A percentile compares a stretch with the other conserved stretches of the same genome.
phyloP scores from a whole-genome alignment of 2,113 vertebrate species.

The Sula dactylatra region DNA sequence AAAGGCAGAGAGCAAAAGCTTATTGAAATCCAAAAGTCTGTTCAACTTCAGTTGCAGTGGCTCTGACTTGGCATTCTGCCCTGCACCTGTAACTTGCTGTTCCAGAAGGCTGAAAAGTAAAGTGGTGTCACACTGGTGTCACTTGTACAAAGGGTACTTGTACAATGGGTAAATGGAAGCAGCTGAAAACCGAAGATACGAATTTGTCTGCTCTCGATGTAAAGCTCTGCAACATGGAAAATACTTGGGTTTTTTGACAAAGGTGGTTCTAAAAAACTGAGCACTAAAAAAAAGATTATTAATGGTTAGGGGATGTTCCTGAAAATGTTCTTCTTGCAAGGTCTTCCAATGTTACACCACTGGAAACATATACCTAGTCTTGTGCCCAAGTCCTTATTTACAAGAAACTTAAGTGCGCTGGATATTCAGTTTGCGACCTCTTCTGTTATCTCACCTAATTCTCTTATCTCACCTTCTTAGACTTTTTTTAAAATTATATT shows the following conservation, averaged over 20 bases:
- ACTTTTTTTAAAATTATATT: neutral
- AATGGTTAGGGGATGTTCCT: neutral
- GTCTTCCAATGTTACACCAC: neutral
- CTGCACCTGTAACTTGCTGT: neutral
- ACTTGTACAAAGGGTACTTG: accelerated
- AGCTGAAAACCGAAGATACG: neutral
- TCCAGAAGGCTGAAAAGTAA: neutral
- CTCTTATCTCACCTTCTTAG: neutral
- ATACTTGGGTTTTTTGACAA: neutral
- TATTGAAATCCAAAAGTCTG: neutral
- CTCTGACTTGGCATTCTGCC: neutral
- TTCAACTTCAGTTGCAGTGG: neutral
- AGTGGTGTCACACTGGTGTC: neutral
- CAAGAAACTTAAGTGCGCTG: neutral
- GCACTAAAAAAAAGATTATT: neutral
- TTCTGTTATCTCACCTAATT: neutral
- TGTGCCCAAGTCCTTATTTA: neutral
- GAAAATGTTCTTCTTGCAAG: neutral
- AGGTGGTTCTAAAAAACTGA: neutral
- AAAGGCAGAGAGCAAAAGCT: neutral
- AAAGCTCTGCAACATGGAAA: neutral
- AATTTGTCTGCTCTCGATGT: neutral
- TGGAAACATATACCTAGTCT: neutral
- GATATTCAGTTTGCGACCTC: neutral
- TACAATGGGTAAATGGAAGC: neutral